These are phyloP conservation scores for Porites cylindrica DNA, from an alignment of 92 coral and sea anemone species.

Conservation along the genomic window DNA sequence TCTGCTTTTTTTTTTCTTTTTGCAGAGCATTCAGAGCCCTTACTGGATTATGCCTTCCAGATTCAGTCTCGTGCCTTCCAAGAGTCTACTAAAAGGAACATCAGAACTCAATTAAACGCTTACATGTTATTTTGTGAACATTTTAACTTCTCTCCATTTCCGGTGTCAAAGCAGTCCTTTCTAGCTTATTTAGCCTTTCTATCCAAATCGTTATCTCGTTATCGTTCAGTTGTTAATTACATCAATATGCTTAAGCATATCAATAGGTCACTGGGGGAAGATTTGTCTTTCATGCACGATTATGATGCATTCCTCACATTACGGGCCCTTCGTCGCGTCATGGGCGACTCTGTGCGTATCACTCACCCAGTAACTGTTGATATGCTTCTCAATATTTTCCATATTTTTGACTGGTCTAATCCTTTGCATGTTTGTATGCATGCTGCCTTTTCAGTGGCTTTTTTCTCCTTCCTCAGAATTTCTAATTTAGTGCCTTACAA, in stretches of 20 bases:
- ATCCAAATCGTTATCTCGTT: slow-evolving; percentile 44
- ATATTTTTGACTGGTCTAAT: too few species aligned
- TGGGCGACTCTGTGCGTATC: slow-evolving; percentile 28
- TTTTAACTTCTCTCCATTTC: slow-evolving; percentile 39
- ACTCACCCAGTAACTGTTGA: background rate
- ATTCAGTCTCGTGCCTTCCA: slow-evolving; percentile 52
- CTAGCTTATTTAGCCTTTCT: slow-evolving; percentile 55
- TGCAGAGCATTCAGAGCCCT: slow-evolving; percentile 10
- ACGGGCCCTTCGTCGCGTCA: slow-evolving; percentile 35
- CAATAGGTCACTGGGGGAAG: slow-evolving; percentile 28
- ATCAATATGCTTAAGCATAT: slow-evolving; percentile 64
- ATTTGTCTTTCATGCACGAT: slow-evolving; percentile 49
- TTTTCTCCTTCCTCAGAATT: too few species aligned
- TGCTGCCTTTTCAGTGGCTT: too few species aligned
- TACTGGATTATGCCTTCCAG: slow-evolving; percentile 31
- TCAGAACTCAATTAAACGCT: slow-evolving; percentile 52
- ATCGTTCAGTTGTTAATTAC: slow-evolving; percentile 53
- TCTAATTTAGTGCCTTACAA: background rate
- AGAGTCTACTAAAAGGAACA: slow-evolving; percentile 68
- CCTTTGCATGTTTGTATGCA: too few species aligned
- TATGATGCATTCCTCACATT: slow-evolving; percentile 43
- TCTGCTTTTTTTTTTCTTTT: background rate
- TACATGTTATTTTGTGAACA: slow-evolving; percentile 47
- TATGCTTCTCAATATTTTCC: too few species aligned
- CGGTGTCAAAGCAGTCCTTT: slow-evolving; percentile 44